A percentile compares a stretch with the other conserved stretches of the same genome.
Conservation (phyloP, 2,888 invertebrate genomes). For the Clivina fossor region DNA sequence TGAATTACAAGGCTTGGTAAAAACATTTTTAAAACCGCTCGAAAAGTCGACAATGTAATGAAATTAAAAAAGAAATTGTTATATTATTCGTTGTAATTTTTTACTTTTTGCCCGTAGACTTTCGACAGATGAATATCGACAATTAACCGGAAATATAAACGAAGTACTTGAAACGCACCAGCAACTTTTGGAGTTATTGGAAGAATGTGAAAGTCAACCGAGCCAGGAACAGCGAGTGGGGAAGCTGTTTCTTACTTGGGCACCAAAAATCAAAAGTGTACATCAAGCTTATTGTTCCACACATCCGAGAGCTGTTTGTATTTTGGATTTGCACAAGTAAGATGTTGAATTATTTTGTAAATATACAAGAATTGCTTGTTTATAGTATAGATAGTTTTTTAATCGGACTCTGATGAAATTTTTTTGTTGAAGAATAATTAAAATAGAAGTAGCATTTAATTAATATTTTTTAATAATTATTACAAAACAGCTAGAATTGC, state of each 20-base stretch:
- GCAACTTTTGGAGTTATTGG: constrained; percentile 74
- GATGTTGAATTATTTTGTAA: too few relatives aligned
- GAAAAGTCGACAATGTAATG: constrained; percentile 86
- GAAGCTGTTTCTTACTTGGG: constrained; percentile 84
- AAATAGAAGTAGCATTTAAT: too few relatives aligned
- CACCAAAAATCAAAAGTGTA: constrained; percentile 77
- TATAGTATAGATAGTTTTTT: too few relatives aligned
- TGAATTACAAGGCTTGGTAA: constrained; percentile 82
- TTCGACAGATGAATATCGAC: constrained; percentile 80
- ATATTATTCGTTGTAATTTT: constrained; percentile 25
- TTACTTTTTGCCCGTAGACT: constrained; percentile 61
- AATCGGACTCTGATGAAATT: too few relatives aligned
- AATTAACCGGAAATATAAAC: constrained; percentile 84
- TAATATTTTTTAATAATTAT: too few relatives aligned
- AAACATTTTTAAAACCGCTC: constrained; percentile 85
- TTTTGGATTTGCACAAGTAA: constrained; percentile 91
- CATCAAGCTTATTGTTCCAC: constrained; percentile 89
- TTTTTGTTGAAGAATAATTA: too few relatives aligned
- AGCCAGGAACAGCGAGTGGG: constrained; percentile 84
- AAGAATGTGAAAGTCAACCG: constrained; percentile 73
- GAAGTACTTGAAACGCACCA: constrained; percentile 86
- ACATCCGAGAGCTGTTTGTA: constrained; percentile 92
- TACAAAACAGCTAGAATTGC: too few relatives aligned
- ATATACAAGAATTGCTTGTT: too few relatives aligned
- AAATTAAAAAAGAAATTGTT: constrained; percentile 43